Evolutionary conservation across 2,888 invertebrate species (phyloP).

Genomic region (Minunthozetes semirufus): DNA sequence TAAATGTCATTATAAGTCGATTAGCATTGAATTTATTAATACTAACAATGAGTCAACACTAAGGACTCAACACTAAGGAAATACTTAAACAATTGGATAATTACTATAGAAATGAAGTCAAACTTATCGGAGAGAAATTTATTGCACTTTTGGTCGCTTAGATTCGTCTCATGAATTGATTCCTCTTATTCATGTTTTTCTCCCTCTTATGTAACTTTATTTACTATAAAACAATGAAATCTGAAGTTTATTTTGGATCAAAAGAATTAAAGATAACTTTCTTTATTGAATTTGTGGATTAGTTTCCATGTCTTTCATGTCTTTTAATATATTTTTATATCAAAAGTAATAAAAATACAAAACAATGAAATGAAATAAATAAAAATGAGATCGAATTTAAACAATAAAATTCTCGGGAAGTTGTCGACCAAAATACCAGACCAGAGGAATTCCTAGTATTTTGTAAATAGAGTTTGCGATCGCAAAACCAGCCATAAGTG

Average conservation of each 20-base stretch:
- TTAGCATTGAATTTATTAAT: neutral
- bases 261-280: no score
- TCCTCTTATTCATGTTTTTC: no score
- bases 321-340: no score
- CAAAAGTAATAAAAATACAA: no score
- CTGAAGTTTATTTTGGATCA: no score
- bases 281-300: no score
- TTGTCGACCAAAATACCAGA: conserved; percentile 20
- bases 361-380: neutral
- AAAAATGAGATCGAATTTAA: neutral
- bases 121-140: neutral
- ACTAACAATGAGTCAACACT: neutral
- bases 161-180: no score
- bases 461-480: neutral
- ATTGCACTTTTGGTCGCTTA: no score
- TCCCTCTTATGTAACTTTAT: no score
- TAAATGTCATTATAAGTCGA: neutral
- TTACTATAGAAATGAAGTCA: neutral
- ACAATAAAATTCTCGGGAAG: neutral
- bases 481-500: neutral
- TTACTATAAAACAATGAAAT: no score
- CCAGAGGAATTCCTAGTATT: neutral
- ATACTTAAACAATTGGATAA: neutral
- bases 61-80: neutral
- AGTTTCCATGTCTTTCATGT: no score